phyloP scores from a whole-genome alignment of 2,797 vertebrate species.

The Hypotaenidia philippensis region DNA sequence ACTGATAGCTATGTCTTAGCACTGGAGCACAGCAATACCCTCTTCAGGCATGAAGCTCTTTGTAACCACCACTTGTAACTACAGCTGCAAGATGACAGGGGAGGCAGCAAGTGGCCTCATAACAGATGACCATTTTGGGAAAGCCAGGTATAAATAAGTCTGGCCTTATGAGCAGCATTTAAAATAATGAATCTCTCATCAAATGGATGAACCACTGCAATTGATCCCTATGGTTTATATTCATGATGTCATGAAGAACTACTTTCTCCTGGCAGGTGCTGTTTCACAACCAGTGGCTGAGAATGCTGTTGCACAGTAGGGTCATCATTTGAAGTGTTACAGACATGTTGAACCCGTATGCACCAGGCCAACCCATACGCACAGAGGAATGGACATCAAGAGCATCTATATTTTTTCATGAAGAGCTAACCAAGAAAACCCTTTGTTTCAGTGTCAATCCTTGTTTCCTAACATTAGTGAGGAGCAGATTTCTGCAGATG shows the following conservation, averaged over 20 bases:
- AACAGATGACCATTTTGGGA: background rate
- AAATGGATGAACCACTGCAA: background rate
- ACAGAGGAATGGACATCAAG: background rate
- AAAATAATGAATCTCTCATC: background rate
- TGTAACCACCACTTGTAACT: background rate
- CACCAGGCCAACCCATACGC: background rate
- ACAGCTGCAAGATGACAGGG: conserved; percentile 3
- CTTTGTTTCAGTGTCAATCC: background rate
- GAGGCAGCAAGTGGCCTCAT: background rate
- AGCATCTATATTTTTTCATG: background rate
- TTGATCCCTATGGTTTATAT: background rate
- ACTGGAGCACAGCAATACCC: background rate
- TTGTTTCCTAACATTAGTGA: background rate
- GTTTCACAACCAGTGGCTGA: background rate
- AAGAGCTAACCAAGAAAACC: background rate
- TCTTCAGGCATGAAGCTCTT: background rate
- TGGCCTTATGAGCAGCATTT: background rate
- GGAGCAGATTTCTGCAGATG: background rate
- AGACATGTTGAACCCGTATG: background rate
- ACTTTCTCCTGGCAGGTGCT: background rate
- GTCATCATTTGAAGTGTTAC: background rate
- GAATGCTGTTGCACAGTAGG: background rate
- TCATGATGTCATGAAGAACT: background rate
- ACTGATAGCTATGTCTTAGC: background rate
- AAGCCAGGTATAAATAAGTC: background rate